These are phyloP conservation scores for Anastrepha obliqua DNA, from an alignment of 1,140 invertebrate genomes.

Conservation along the genomic window DNA sequence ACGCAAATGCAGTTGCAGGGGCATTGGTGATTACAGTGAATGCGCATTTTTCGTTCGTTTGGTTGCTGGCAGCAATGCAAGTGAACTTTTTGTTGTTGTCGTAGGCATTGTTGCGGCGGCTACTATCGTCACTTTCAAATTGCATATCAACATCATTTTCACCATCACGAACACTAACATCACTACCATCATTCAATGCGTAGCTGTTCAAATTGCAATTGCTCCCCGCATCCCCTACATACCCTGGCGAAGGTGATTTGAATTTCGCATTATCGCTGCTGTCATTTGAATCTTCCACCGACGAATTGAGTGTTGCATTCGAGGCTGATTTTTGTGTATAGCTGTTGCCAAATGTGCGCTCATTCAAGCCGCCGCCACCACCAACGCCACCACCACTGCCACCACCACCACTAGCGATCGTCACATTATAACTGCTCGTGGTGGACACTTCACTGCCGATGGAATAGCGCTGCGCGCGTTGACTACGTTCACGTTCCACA, in stretches of 20 bases:
- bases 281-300: slow-evolving; percentile 62
- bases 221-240: slow-evolving; percentile 62
- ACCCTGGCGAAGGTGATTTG: slow-evolving; percentile 72
- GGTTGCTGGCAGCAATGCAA: slow-evolving; percentile 4
- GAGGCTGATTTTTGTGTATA: slow-evolving; percentile 63
- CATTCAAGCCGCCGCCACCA: not conserved
- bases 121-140: slow-evolving; percentile 46
- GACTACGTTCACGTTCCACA: slow-evolving; percentile 48
- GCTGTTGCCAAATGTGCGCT: slow-evolving; percentile 38
- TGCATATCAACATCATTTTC: slow-evolving; percentile 43
- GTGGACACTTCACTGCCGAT: slow-evolving; percentile 70
- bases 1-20: not conserved
- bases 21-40: slow-evolving; percentile 25
- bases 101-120: slow-evolving; percentile 53
- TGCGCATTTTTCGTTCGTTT: slow-evolving; percentile 50
- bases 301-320: slow-evolving; percentile 64
- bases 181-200: not conserved
- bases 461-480: slow-evolving; percentile 60
- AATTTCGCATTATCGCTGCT: slow-evolving; percentile 65
- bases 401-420: not conserved
- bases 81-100: slow-evolving; percentile 21
- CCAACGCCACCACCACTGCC: not conserved
- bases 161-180: slow-evolving; percentile 10
- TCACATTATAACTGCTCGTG: slow-evolving; percentile 60
- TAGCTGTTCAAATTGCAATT: not conserved